Evolutionary conservation across 1,140 invertebrate species (phyloP).

Genomic region (Drosophila quadrilineata): DNA sequence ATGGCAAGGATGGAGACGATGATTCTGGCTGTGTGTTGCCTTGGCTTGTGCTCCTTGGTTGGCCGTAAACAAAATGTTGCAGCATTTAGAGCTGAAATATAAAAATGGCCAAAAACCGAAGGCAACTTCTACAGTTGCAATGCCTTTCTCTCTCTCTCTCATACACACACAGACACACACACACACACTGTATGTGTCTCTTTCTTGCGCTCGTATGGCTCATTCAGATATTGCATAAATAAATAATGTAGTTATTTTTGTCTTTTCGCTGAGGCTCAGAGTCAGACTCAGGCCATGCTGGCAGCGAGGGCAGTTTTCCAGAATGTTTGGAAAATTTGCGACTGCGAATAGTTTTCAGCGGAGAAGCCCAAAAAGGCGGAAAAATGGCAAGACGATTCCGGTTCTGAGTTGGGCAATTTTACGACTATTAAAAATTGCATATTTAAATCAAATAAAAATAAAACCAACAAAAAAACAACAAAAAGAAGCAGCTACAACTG

Average conservation of each 20-base stretch:
- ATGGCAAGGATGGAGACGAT: not conserved
- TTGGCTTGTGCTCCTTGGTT: conserved; percentile 23
- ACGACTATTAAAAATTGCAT: conserved; percentile 59
- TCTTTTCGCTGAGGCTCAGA: too few species aligned
- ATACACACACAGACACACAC: too few species aligned
- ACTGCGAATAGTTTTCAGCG: conserved; percentile 64
- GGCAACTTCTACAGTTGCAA: not conserved
- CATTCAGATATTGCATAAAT: conserved; percentile 67
- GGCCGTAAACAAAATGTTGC: conserved; percentile 61
- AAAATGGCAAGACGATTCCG: too few species aligned
- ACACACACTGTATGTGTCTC: too few species aligned
- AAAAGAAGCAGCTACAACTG: not conserved
- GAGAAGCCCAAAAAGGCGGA: too few species aligned
- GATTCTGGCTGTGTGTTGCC: too few species aligned
- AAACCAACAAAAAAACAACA: not conserved
- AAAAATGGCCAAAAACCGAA: conserved; percentile 41
- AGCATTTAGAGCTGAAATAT: conserved; percentile 51
- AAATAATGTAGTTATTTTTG: conserved; percentile 69
- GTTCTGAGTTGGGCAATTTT: too few species aligned
- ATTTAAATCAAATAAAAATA: conserved; percentile 72
- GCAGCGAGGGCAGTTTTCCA: conserved; percentile 9
- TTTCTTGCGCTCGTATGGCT: too few species aligned
- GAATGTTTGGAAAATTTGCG: conserved; percentile 22
- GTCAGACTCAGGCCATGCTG: too few species aligned
- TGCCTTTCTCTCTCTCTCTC: not conserved